These are phyloP conservation scores for Muscicapa striata DNA, from an alignment of 2,797 vertebrate genomes.

Conservation along the genomic window DNA sequence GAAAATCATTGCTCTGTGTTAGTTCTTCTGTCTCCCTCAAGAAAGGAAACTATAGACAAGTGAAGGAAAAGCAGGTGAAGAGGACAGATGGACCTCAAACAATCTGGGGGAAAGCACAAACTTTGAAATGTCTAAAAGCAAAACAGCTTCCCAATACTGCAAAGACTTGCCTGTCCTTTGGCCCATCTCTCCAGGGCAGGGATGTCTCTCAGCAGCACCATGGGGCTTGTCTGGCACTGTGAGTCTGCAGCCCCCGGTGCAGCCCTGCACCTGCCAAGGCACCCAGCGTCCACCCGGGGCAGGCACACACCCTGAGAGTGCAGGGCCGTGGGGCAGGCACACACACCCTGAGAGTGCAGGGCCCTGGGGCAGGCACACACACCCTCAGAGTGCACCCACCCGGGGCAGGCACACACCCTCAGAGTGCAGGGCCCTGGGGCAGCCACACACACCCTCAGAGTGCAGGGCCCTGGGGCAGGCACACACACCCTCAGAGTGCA, in stretches of 20 bases:
- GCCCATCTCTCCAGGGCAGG: background rate
- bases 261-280: background rate
- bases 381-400: background rate
- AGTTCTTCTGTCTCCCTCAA: background rate
- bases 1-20: background rate
- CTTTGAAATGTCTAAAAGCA: background rate
- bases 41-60: background rate
- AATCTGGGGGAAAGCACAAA: background rate
- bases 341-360: too few relatives aligned
- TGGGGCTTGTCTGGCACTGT: background rate
- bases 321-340: background rate
- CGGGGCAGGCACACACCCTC: too few relatives aligned
- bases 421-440: too few relatives aligned
- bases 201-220: background rate
- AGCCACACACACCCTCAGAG: too few relatives aligned
- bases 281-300: background rate
- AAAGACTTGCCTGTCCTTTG: background rate
- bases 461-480: background rate
- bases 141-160: background rate
- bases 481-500: too few relatives aligned
- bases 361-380: too few relatives aligned
- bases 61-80: background rate
- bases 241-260: background rate
- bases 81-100: background rate
- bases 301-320: background rate